Evolutionary conservation across 2,888 invertebrate genomes (phyloP).

Genomic region (Trissolcus brochymenae): DNA sequence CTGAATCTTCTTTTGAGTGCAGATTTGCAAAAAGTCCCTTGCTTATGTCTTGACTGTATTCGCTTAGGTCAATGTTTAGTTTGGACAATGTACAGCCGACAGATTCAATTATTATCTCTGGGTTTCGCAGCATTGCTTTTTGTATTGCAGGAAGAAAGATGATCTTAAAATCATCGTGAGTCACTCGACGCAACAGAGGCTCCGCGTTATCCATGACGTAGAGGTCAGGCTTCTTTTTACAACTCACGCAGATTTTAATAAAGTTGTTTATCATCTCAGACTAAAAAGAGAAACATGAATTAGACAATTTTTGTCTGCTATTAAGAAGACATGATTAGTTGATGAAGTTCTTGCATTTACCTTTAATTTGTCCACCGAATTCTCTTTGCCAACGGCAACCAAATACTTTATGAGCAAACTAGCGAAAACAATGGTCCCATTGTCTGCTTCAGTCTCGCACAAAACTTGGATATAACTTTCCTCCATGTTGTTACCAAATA

Average conservation of each 20-base stretch:
- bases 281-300: conserved; percentile 73
- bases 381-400: conserved; percentile 76
- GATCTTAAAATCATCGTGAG: conserved; percentile 83
- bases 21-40: conserved; percentile 91
- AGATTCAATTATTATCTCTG: conserved; percentile 91
- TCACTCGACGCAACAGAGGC: conserved; percentile 81
- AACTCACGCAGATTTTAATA: conserved; percentile 86
- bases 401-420: conserved; percentile 82
- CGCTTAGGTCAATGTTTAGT: conserved; percentile 86
- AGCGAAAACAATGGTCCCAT: conserved; percentile 81
- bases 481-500: conserved; percentile 76
- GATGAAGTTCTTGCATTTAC: conserved; percentile 62
- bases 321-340: not conserved
- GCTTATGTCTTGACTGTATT: conserved; percentile 86
- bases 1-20: conserved; percentile 89
- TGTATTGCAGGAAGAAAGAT: conserved; percentile 89
- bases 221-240: conserved; percentile 85
- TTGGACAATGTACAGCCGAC: conserved; percentile 86
- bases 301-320: not conserved
- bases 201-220: conserved; percentile 83
- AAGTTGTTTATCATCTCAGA: conserved; percentile 82
- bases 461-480: conserved; percentile 78
- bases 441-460: conserved; percentile 76
- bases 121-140: conserved; percentile 94
- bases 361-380: conserved; percentile 79